These are phyloP conservation scores for Tipula unca DNA, from an alignment of 2,888 invertebrate genomes.

Conservation along the genomic window DNA sequence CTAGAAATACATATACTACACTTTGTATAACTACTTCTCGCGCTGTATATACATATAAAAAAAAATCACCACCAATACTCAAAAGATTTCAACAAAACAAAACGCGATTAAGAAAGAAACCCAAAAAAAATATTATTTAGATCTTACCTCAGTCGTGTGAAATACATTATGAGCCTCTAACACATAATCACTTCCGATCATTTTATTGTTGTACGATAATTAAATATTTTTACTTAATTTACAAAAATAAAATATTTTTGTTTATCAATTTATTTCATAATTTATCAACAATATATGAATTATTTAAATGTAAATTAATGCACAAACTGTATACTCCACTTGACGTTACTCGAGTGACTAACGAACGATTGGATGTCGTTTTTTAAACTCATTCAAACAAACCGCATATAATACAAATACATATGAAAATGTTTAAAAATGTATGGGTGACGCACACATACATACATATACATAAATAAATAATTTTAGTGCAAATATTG, in stretches of 20 bases:
- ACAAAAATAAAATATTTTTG: not conserved
- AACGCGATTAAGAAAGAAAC: not conserved
- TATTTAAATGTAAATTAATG: not conserved
- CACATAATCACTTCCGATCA: slow-evolving; percentile 77
- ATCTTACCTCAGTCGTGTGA: slow-evolving; percentile 72
- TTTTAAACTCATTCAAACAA: not conserved
- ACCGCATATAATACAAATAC: no score
- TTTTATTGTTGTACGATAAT: slow-evolving; percentile 39
- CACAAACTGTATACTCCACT: not conserved
- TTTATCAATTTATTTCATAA: not conserved
- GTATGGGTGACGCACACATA: not conserved
- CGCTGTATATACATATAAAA: not conserved
- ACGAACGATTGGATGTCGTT: not conserved
- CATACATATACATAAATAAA: no score
- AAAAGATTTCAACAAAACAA: not conserved
- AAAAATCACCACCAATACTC: not conserved
- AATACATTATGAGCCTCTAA: slow-evolving; percentile 82
- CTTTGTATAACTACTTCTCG: no score
- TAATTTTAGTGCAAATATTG: not conserved
- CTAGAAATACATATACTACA: not conserved
- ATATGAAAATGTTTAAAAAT: not conserved
- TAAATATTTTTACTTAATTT: not conserved
- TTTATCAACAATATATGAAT: not conserved
- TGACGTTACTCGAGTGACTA: not conserved
- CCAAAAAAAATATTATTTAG: not conserved